A percentile compares a stretch with the other conserved stretches of the same genome.
Conservation (phyloP, 2,113 vertebrate genomes). For the Jaculus jaculus region DNA sequence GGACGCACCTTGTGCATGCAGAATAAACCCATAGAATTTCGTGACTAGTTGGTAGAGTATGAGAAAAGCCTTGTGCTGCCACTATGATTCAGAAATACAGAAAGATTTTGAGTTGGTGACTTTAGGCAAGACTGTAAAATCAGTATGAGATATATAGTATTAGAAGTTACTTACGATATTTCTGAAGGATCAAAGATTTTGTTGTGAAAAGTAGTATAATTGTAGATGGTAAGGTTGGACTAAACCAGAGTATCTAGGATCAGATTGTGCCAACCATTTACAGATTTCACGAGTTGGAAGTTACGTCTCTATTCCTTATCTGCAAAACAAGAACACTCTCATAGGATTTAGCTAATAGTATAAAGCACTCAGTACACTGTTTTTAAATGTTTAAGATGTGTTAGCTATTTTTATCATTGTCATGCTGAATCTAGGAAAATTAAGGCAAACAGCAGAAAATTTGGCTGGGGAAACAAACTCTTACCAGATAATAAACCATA, state of each 20-base stretch:
- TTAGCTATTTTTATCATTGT: not conserved
- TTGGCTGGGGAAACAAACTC: not conserved
- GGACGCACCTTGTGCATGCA: not conserved
- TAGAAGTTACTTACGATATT: not conserved
- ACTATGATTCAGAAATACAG: not conserved
- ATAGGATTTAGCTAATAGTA: not conserved
- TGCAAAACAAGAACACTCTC: not conserved
- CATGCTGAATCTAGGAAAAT: not conserved
- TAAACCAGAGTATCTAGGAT: not conserved
- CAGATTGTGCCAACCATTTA: not conserved
- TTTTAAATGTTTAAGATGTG: not conserved
- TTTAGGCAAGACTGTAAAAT: not conserved
- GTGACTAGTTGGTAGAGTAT: not conserved
- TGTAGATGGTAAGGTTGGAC: not conserved
- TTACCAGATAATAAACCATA: not conserved
- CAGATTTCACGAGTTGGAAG: slow-evolving; percentile 7
- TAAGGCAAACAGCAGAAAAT: not conserved
- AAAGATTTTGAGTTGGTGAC: not conserved
- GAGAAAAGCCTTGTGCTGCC: not conserved
- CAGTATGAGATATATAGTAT: not conserved
- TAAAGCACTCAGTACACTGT: not conserved
- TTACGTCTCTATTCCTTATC: not conserved
- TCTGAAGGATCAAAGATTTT: not conserved
- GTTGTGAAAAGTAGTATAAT: not conserved
- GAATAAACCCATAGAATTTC: not conserved